These are phyloP conservation scores for Syrrhaptes paradoxus DNA, from an alignment of 2,113 vertebrate species.

Conservation along the genomic window DNA sequence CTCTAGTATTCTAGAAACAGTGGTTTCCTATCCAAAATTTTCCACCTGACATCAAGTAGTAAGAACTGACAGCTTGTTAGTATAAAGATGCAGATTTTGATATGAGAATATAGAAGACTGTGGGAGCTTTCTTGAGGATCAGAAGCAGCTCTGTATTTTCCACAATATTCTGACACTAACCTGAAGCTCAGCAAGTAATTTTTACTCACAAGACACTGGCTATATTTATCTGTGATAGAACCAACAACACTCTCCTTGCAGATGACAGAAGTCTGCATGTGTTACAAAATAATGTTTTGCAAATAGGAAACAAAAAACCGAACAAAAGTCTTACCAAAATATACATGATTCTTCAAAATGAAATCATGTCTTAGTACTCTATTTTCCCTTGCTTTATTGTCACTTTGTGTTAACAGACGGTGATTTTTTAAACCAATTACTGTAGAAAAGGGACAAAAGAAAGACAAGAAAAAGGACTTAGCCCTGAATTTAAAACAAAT, in stretches of 20 bases:
- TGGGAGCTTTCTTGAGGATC: neutral
- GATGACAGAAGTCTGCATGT: neutral
- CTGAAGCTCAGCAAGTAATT: neutral
- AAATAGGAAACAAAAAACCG: neutral
- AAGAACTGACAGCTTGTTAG: neutral
- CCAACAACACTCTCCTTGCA: neutral
- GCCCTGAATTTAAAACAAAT: neutral
- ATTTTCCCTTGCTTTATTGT: neutral
- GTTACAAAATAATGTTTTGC: neutral
- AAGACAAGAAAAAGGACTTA: neutral
- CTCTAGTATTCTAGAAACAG: neutral
- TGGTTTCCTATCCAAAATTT: neutral
- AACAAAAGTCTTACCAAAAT: neutral
- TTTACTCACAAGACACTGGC: neutral
- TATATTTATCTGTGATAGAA: neutral
- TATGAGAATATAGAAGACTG: neutral
- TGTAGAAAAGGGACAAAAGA: neutral
- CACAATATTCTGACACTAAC: slow-evolving; percentile 35
- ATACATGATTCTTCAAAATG: neutral
- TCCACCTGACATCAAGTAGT: neutral
- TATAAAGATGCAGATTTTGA: neutral
- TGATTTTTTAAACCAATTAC: neutral
- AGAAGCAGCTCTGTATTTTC: neutral
- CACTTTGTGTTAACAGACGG: neutral
- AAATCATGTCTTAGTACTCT: neutral